Evolutionary conservation across 2,113 vertebrate species (phyloP).

Genomic region (Larimichthys crocea): DNA sequence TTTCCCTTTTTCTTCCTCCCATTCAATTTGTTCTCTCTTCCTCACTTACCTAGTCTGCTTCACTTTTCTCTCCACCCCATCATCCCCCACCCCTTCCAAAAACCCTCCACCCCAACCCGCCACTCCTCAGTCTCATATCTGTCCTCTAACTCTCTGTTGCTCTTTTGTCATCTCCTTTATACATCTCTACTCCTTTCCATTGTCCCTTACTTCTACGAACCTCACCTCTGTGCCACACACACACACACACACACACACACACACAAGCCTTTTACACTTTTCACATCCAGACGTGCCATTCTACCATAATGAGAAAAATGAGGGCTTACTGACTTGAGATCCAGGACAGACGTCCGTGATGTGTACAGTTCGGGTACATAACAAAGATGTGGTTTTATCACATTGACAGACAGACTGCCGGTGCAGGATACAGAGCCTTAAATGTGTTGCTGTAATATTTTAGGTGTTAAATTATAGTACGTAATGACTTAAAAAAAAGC

Average conservation of each 20-base stretch:
- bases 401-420: background rate
- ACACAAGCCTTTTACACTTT: background rate
- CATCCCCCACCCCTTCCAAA: background rate
- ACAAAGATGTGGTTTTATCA: background rate
- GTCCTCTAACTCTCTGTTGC: background rate
- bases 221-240: background rate
- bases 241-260: background rate
- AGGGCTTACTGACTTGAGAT: conserved; percentile 12
- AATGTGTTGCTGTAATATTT: too few relatives aligned
- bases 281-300: background rate
- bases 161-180: conserved; percentile 34
- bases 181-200: conserved; percentile 7
- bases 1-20: conserved; percentile 55
- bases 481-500: background rate
- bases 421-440: background rate
- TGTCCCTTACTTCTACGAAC: background rate
- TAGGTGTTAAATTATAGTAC: too few relatives aligned
- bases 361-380: background rate
- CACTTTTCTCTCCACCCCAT: background rate
- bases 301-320: conserved; percentile 12
- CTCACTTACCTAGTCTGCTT: conserved; percentile 44
- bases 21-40: conserved; percentile 59
- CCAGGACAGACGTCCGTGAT: background rate
- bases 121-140: conserved; percentile 15
- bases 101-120: background rate